Evolutionary conservation across 2,888 invertebrate genomes (phyloP), one percentile per base, ranked within the genome.

Genomic region (Agrotis exclamationis): DNA sequence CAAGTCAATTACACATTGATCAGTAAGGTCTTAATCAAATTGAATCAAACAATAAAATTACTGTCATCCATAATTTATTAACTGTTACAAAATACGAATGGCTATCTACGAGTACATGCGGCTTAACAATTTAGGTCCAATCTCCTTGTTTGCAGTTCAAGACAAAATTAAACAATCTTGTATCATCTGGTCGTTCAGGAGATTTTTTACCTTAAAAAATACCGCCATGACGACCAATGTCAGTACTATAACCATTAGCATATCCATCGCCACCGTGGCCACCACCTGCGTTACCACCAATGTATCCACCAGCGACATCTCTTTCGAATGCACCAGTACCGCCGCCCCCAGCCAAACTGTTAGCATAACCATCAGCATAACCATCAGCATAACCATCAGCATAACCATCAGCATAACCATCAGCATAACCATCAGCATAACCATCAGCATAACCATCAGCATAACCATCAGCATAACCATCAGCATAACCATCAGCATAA

Each of bases 151-250:
- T 58, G 47, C 22, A 50, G 33, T 33, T 63, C 62, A 44, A 50
- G 22, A 54, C 59, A 7, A 51, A 13, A 47, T 22, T 18, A 48
- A n/a, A 44, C 68, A 57, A 64, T 60, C 47, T 64, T 39, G 39
- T 22, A 11, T 47, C 44, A 48, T 56, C 6, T 47, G 24, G 16
- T 53, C 58, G 16, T 60, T 22, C 45, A 44, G 9, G 4, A 5
- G 22, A 44, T 45, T 0, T 51, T 57, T 16, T 5, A 33, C 28
- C 6, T 24, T 22, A 47, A 45, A n/a, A 13, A 14, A n/a, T n/a
- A n/a, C n/a, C n/a, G n/a, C n/a, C n/a, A n/a, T n/a, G n/a, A n/a
- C n/a, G n/a, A n/a, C n/a, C n/a, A n/a, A n/a, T n/a, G n/a, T n/a
- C n/a, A n/a, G n/a, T n/a, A n/a, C n/a, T n/a, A 16, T 72, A 58